Evolutionary conservation across 1,140 invertebrate genomes (phyloP), one percentile per base, ranked within the genome.

Genomic region (Drosophila kepulauana): DNA sequence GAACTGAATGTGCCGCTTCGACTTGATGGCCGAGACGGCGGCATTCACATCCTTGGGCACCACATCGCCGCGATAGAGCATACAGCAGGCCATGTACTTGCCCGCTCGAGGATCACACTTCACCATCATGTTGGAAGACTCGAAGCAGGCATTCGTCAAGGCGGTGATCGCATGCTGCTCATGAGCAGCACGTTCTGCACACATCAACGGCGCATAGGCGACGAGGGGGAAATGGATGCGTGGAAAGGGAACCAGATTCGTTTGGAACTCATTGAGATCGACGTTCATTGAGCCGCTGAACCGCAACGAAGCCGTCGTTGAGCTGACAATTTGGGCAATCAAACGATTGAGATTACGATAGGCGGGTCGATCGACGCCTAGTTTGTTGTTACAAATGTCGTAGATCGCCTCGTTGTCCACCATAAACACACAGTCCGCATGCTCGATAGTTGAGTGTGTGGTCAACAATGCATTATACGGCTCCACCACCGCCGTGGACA

Each of bases 361-460:
- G 0, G 95, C 95, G 0, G 96, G 96, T 16, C 96, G 84, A 72
- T 95, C 95, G 48, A 97, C 96, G 92, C 94, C 95, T 48, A 97
- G 91, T 43, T 95, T 95, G 59, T 95, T 93, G 49, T 95, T 93
- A 89, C 96, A 97, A 74, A 97, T 96, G 79, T 97, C 96, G 89
- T 97, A 97, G 65, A 98, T 97, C 54, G 97, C 97, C 87, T 97
- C 97, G 88, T 97, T 96, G 93, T 97, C 96, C 11, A 97, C 95
- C 94, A 97, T 96, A 81, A 97, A 97, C 4, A 96, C 95, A 84
- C 96, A 97, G 92, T 96, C 96, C 3, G 95, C 96, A 80, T 96
- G 95, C 68, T 96, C 95, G 67, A 97, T 93, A 16, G 96, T 97
- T 3, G 95, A 95, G 84, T 97, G 96, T 0, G 96, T 96, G 15